A percentile compares a stretch with the other conserved stretches of the same genome.
These are phyloP conservation scores for Ceyx margarethae DNA, from an alignment of 2,113 vertebrate species.

Conservation along the genomic window DNA sequence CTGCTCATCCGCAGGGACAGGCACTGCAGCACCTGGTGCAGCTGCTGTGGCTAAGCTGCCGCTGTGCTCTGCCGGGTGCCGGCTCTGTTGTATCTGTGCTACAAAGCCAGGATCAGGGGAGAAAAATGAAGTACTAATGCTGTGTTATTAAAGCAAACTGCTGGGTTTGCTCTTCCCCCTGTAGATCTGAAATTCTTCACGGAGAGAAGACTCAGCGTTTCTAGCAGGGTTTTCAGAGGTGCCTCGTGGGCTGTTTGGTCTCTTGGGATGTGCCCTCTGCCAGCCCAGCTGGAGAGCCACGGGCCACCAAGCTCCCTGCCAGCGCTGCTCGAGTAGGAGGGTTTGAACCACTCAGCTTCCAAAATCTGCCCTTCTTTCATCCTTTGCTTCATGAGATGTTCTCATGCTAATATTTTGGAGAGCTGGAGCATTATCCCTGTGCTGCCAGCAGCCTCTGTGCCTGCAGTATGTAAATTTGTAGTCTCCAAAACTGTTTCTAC, in stretches of 20 bases:
- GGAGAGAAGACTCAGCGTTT: background rate
- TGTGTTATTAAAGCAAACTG: background rate
- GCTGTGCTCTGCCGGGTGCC: background rate
- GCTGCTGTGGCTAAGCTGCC: background rate
- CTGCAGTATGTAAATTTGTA: conserved; percentile 21
- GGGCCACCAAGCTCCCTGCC: rapidly evolving
- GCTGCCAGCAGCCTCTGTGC: background rate
- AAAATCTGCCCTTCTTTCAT: background rate
- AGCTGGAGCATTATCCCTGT: background rate
- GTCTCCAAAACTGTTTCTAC: conserved; percentile 37
- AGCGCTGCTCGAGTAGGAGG: background rate
- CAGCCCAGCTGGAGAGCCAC: background rate
- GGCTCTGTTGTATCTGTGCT: rapidly evolving
- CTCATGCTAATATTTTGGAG: background rate
- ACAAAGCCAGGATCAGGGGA: rapidly evolving
- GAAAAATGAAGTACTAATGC: background rate
- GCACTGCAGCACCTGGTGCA: background rate
- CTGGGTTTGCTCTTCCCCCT: background rate
- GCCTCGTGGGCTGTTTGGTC: rapidly evolving
- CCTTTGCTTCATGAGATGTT: background rate
- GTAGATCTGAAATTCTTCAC: background rate
- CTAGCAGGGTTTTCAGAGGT: background rate
- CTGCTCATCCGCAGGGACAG: rapidly evolving
- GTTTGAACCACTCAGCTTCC: background rate
- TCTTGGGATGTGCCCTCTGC: background rate